These are phyloP conservation scores for Vulpes vulpes DNA, from an alignment of 2,113 vertebrate genomes.

Conservation along the genomic window DNA sequence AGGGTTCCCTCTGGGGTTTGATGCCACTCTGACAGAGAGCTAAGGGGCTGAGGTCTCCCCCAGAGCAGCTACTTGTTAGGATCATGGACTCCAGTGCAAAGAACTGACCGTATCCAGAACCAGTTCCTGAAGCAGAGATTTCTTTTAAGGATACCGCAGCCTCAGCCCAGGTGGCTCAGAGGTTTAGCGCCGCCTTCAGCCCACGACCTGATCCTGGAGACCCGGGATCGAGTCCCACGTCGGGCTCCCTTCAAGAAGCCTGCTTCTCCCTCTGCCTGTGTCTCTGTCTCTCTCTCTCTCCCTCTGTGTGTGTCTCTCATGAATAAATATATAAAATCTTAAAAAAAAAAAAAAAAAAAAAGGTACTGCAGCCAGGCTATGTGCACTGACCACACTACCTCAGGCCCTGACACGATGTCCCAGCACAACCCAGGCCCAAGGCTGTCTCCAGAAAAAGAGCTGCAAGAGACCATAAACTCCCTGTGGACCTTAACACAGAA, in stretches of 20 bases:
- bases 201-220: too few relatives aligned
- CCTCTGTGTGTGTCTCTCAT: too few relatives aligned
- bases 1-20: accelerated
- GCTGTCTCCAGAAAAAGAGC: not conserved
- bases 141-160: accelerated
- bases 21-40: not conserved
- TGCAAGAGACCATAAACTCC: accelerated
- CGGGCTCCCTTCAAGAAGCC: too few relatives aligned
- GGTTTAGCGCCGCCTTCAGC: too few relatives aligned
- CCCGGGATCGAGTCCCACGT: too few relatives aligned
- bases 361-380: not conserved
- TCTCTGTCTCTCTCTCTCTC: too few relatives aligned
- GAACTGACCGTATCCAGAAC: too few relatives aligned
- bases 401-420: not conserved
- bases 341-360: too few relatives aligned
- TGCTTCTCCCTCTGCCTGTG: too few relatives aligned
- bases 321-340: too few relatives aligned
- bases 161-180: too few relatives aligned
- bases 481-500: not conserved
- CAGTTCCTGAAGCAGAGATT: not conserved
- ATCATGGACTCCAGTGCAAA: not conserved
- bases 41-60: not conserved
- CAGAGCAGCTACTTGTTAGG: not conserved
- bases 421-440: not conserved
- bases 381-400: not conserved